Evolutionary conservation across 2,888 invertebrate species (phyloP), one percentile per base, ranked within the genome.

Genomic region (Cremastinae sp.): DNA sequence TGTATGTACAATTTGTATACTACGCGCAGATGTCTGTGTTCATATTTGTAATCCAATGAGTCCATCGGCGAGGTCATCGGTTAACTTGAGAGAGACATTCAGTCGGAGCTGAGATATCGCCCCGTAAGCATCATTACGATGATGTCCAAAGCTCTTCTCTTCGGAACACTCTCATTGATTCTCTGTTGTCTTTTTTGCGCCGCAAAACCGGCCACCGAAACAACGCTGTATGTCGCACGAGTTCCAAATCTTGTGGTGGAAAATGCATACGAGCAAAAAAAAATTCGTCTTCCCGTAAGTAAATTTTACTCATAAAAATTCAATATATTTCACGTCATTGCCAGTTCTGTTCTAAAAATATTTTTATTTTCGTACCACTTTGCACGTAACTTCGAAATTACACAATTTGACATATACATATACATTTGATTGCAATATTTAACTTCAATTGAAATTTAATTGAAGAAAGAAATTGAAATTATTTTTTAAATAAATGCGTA

Each of bases 241-340:
- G 59, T 74, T 43, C 22, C 28, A 58, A 14, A 53, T 12, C 9
- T 12, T 5, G 64, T 43, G 56, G 56, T 51, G 74, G 79, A 79
- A 53, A 90, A 90, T 78, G 82, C 77, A 70, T 92, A 90, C 81
- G 85, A 89, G 7, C 18, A 51, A 8, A 38, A 47, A 10, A 20
- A 3, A 56, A 71, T 34, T 43, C 45, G 34, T 36, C 14, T 14
- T 18, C 36, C 2, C 7, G 28, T 28, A 28, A 53, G 18, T 16
- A 41, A 47, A 34, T 54, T 54, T 14, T 10, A 54, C 36, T n/a
- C n/a, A n/a, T n/a, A n/a, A n/a, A n/a, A n/a, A n/a, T n/a, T n/a
- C n/a, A n/a, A n/a, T n/a, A n/a, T n/a, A n/a, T n/a, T n/a, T n/a
- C n/a, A n/a, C n/a, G n/a, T n/a, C n/a, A n/a, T n/a, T n/a, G n/a